phyloP scores from a whole-genome alignment of 2,113 vertebrate species.

The Uropsilus gracilis region DNA sequence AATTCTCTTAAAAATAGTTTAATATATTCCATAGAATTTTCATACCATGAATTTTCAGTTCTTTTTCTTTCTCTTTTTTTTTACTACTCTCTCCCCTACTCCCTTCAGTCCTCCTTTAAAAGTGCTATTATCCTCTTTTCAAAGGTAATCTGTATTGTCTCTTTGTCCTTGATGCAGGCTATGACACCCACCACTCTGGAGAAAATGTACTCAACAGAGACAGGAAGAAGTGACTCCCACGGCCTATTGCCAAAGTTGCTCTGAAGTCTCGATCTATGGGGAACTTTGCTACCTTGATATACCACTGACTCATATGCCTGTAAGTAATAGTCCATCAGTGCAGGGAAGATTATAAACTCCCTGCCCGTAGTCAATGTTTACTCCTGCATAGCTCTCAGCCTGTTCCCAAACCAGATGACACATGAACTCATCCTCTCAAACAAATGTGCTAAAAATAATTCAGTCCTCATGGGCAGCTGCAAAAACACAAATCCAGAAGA shows the following conservation, averaged over 20 bases:
- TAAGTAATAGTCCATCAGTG: neutral
- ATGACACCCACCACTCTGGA: neutral
- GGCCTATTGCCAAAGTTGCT: neutral
- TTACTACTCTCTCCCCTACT: no score
- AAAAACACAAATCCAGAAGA: neutral
- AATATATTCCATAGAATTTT: neutral
- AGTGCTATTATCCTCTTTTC: neutral
- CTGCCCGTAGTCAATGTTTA: neutral
- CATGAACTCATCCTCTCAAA: slow-evolving; percentile 13
- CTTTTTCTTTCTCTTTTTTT: no score
- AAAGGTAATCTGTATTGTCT: neutral
- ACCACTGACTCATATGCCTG: neutral
- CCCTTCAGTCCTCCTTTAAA: neutral
- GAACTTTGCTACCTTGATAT: neutral
- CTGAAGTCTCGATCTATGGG: neutral
- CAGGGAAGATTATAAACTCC: neutral
- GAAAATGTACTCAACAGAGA: neutral
- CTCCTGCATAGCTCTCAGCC: neutral
- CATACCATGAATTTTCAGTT: neutral
- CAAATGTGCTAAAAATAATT: neutral
- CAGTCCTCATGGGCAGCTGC: neutral
- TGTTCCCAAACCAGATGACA: slow-evolving; percentile 5
- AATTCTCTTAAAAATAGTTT: neutral
- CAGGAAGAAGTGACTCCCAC: neutral
- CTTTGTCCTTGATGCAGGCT: neutral